Evolutionary conservation across 37 sponge, comb jelly and placozoan species (phyloP).

Genomic region (Diacarnus erythraeanus): DNA sequence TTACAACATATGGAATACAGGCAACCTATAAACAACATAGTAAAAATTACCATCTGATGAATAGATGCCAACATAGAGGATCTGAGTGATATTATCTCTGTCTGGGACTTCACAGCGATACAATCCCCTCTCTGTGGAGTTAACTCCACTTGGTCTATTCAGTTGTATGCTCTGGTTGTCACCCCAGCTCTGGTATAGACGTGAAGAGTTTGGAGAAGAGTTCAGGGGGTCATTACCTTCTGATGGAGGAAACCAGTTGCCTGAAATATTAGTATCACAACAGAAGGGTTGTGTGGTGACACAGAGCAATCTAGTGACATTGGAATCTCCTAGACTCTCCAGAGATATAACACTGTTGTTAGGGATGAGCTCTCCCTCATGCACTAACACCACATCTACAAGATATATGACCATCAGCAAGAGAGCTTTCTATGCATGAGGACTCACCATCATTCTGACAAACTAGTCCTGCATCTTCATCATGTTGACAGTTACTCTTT

Average conservation of each 20-base stretch:
- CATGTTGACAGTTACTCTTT: neutral
- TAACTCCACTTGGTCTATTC: neutral
- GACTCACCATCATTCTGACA: constrained; percentile 4
- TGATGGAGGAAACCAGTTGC: constrained; percentile 2
- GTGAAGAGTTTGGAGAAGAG: neutral
- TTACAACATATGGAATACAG: too few species aligned
- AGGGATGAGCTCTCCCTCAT: neutral
- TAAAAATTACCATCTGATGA: neutral
- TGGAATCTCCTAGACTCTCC: neutral
- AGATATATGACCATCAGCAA: neutral
- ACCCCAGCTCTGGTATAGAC: neutral
- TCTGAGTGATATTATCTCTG: neutral
- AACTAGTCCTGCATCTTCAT: constrained; percentile 12
- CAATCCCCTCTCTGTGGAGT: neutral
- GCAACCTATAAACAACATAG: too few species aligned
- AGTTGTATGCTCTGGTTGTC: constrained; percentile 14
- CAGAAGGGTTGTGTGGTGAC: neutral
- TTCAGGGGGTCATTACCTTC: neutral
- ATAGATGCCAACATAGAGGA: constrained; percentile 16
- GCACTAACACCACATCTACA: neutral
- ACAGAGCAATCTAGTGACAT: neutral
- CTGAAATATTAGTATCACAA: constrained; percentile 1
- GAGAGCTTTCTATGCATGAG: neutral
- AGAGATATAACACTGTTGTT: constrained; percentile 5
- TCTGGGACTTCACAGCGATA: constrained; percentile 19